phyloP scores from a whole-genome alignment of 30 jellyfish, hydroid and myxozoan species.

The Hydra vulgaris region DNA sequence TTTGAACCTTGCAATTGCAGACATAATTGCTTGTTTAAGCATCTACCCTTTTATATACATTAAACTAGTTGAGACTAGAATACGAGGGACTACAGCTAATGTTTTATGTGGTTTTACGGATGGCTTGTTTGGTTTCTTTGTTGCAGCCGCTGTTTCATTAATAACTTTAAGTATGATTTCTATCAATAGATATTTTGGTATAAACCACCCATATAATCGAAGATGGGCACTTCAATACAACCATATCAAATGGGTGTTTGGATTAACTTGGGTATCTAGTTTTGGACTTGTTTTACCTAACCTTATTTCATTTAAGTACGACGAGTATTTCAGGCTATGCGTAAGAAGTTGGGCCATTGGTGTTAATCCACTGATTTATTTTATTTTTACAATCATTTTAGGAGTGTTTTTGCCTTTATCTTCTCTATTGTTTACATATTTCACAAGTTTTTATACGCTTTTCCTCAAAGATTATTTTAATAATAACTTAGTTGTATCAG shows the following conservation, averaged over 20 bases:
- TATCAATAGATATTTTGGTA: slow-evolving; percentile 60
- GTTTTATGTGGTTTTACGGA: slow-evolving; percentile 73
- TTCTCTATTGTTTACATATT: slow-evolving; percentile 67
- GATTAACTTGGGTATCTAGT: slow-evolving; percentile 48
- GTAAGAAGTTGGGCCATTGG: slow-evolving; percentile 84
- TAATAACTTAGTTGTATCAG: slow-evolving; percentile 23
- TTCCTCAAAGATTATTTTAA: slow-evolving; percentile 44
- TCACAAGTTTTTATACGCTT: slow-evolving; percentile 68
- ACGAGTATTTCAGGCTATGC: slow-evolving; percentile 45
- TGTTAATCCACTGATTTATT: slow-evolving; percentile 43
- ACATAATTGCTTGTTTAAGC: slow-evolving; percentile 48
- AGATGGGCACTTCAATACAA: slow-evolving; percentile 45
- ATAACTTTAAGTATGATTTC: slow-evolving; percentile 67
- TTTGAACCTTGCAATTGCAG: slow-evolving; percentile 65
- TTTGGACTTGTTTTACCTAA: slow-evolving; percentile 52
- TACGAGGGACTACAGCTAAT: slow-evolving; percentile 49
- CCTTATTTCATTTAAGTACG: slow-evolving; percentile 63
- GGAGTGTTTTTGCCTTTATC: slow-evolving; percentile 59
- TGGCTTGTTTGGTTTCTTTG: slow-evolving; percentile 61
- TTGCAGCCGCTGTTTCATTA: slow-evolving; percentile 63
- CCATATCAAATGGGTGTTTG: background rate
- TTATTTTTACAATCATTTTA: slow-evolving; percentile 47
- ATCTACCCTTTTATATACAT: slow-evolving; percentile 64
- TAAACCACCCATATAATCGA: slow-evolving; percentile 69
- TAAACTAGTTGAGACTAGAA: slow-evolving; percentile 20